Base-by-base conservation (phyloP, 2,888 invertebrate genomes). In the Drosophila rellima region DNA sequence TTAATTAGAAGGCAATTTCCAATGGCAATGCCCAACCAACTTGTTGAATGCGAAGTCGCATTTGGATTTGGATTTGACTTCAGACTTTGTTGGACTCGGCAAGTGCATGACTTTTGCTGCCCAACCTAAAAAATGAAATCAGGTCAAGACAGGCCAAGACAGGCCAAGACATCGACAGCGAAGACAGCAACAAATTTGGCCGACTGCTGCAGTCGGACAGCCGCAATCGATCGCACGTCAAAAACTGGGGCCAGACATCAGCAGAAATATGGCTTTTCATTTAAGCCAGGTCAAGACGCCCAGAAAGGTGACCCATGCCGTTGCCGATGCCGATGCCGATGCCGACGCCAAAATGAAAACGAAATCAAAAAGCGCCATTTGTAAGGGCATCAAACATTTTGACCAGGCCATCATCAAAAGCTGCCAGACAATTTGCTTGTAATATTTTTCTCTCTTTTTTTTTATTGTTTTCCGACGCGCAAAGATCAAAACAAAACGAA, bases 1-100 rank as follows among this genome's bases (percentile, higher is more conserved):
- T 90, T 90, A 90, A 90, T 90, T 89, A 90, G 89, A 82, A 88
- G 89, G 80, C 80, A 80, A 88, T 89, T 89, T 87, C 82, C 71
- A 70, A 72, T 68, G 71, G 80, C 66, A 76, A 71, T 57, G 56
- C 23, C 62, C 63, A 66, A 47, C 55, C 20, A 71, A 33, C 57
- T 31, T 42, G 31, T 40, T 60, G 29, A 33, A 37, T 31, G 17
- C 33, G 26, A 42, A 18, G 35, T 44, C 45, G 61, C 51, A 40
- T 51, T 62, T 26, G 59, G 44, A 40, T 40, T 66, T n/a, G 37
- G 52, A 66, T 54, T 72, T 29, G 61, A 15, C n/a, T 54, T 59
- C 29, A 20, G 31, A 5, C 40, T 54, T 45, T 17, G 54, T 65
- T 33, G 45, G 44, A 44, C 40, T 39, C 69, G 70, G 82, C 85